Conservation (phyloP, 2,888 invertebrate species). For the Pseudococcus viburni region DNA sequence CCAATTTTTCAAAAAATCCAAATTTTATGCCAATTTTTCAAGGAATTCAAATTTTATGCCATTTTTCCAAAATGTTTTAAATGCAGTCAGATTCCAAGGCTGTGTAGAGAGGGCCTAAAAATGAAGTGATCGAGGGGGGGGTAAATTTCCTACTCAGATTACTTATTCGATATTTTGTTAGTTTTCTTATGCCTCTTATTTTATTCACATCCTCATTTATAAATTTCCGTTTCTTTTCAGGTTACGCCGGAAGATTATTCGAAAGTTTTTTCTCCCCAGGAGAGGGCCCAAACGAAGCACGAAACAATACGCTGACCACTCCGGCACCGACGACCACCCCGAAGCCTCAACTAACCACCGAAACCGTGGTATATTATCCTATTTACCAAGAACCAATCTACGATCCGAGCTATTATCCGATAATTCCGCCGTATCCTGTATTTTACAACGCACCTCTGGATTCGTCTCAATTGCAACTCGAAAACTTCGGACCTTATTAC, state of each 20-base stretch:
- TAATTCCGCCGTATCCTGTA: background rate
- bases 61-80: too few relatives aligned
- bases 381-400: background rate
- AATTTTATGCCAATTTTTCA: too few relatives aligned
- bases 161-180: background rate
- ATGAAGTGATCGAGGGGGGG: too few relatives aligned
- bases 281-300: background rate
- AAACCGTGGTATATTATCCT: background rate
- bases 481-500: background rate
- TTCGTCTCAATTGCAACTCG: too few relatives aligned
- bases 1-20: too few relatives aligned
- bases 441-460: background rate
- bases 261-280: background rate
- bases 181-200: too few relatives aligned
- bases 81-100: too few relatives aligned
- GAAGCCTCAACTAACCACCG: background rate
- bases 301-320: background rate
- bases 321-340: background rate
- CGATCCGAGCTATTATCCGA: conserved; percentile 6
- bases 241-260: background rate
- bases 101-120: too few relatives aligned
- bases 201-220: background rate
- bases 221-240: background rate
- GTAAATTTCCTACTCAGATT: too few relatives aligned
- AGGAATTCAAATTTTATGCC: too few relatives aligned